phyloP scores from a whole-genome alignment of 37 sponge, comb jelly and placozoan species.

The Eunapius fragilis region DNA sequence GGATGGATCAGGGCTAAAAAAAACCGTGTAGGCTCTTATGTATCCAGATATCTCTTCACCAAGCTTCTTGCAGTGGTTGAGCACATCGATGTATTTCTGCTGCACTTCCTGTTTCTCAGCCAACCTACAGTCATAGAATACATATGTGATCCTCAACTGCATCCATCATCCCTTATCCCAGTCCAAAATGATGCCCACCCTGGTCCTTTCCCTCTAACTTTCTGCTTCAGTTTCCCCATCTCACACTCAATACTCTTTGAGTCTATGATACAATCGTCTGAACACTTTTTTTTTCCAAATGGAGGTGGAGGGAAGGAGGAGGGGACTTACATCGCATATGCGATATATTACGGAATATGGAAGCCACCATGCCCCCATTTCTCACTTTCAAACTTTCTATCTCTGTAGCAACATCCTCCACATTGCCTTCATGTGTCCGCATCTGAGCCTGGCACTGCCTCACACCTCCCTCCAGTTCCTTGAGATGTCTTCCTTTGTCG shows the following conservation, averaged over 20 bases:
- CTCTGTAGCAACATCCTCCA: slow-evolving; percentile 33
- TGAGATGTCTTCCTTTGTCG: slow-evolving; percentile 6
- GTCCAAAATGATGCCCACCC: not conserved
- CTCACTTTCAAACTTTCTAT: slow-evolving; percentile 20
- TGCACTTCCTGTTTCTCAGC: slow-evolving; percentile 35
- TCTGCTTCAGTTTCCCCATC: not conserved
- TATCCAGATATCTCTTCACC: slow-evolving; percentile 23
- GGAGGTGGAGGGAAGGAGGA: too few relatives aligned
- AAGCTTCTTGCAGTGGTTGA: slow-evolving; percentile 47
- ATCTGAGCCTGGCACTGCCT: slow-evolving; percentile 43
- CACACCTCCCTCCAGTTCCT: slow-evolving; percentile 8
- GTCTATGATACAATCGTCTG: too few relatives aligned
- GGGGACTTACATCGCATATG: too few relatives aligned
- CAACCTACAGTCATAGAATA: not conserved
- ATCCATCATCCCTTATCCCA: not conserved
- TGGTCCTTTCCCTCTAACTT: not conserved
- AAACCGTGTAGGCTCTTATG: slow-evolving; percentile 53
- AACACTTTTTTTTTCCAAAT: too few relatives aligned
- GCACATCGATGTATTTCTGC: slow-evolving; percentile 44
- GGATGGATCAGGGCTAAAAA: too few relatives aligned
- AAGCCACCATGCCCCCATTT: not conserved
- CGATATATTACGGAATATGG: too few relatives aligned
- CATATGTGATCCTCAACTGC: not conserved
- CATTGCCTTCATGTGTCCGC: slow-evolving; percentile 31
- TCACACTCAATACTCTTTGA: slow-evolving; percentile 56